A percentile compares a stretch with the other conserved stretches of the same genome.
phyloP scores from a whole-genome alignment of 2,113 vertebrate genomes.

The Azemiops feae region DNA sequence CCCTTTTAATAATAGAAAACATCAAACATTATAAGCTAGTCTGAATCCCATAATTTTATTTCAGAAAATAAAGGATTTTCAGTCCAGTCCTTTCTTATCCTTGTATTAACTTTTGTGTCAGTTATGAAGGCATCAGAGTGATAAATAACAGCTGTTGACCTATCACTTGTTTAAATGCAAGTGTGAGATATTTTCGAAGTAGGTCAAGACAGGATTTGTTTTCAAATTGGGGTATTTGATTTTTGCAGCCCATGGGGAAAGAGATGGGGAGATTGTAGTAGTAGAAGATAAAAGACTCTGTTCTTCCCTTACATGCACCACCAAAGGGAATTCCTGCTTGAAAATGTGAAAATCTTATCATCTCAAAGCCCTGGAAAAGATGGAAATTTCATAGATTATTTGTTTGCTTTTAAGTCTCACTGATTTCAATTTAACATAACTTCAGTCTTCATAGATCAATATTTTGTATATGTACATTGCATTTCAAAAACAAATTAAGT shows the following conservation, averaged over 20 bases:
- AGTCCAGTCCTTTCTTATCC: accelerated
- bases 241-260: background rate
- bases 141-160: background rate
- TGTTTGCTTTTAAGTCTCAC: background rate
- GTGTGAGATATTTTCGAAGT: background rate
- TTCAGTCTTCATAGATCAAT: background rate
- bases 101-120: accelerated
- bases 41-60: background rate
- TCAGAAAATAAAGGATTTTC: accelerated
- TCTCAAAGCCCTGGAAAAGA: background rate
- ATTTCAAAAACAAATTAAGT: background rate
- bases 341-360: background rate
- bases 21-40: background rate
- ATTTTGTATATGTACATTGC: background rate
- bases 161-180: accelerated
- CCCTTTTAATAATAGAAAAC: background rate
- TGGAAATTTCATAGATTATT: slow-evolving; percentile 16
- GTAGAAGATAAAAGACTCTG: background rate
- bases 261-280: background rate
- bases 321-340: background rate
- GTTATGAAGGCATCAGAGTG: background rate
- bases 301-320: background rate
- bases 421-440: background rate
- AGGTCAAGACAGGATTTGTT: slow-evolving; percentile 12
- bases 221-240: slow-evolving; percentile 5